Base-by-base conservation (phyloP, 2,113 vertebrate species). In the Lichenostomus cassidix region DNA sequence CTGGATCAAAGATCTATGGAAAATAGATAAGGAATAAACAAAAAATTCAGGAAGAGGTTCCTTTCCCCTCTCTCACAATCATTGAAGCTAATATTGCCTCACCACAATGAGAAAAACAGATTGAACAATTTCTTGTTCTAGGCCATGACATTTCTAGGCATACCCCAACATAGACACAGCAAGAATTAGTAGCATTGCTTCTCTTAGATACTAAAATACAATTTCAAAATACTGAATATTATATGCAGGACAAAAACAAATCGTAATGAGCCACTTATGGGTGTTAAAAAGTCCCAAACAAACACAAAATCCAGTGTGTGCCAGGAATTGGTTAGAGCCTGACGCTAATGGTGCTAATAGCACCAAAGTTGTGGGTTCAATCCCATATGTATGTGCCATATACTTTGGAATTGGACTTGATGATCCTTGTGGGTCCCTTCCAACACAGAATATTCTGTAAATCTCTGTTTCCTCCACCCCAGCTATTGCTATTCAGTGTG, bases 181-280 rank as follows among this genome's bases (percentile, higher is more conserved):
- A 19, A 68, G 8, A 10, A 42, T 42, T 53, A 35, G 16, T 15
- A 58, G 21, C 19, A 39, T 16, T n/a, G 17, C 44, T 80, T 35
- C 10, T 25, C 25, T 42, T 62, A 33, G 79, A 80, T 24, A 33
- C 4, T 27, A 29, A 58, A 23, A 20, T 73, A 12, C 5, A 3
- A 12, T 53, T 46, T 77, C 9, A 73, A 49, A 60, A 10, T 42
- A n/a, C 15, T 69, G 28, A 47, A 50, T 50, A 20, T 23, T 60
- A 69, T 33, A 86, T 20, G 8, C 7, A 24, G 0, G 18, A 21
- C 31, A 35, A 47, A 49, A 24, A 50, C 5, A 42, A 53, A 11
- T 4, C 1, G 0, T 12, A 22, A 42, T 42, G 6, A 88, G 3
- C 2, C 6, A 53, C 7, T 21, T 71, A 35, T 16, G 5, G 2